phyloP scores from a whole-genome alignment of 2,888 invertebrate species.

The Tryphoninae sp. region DNA sequence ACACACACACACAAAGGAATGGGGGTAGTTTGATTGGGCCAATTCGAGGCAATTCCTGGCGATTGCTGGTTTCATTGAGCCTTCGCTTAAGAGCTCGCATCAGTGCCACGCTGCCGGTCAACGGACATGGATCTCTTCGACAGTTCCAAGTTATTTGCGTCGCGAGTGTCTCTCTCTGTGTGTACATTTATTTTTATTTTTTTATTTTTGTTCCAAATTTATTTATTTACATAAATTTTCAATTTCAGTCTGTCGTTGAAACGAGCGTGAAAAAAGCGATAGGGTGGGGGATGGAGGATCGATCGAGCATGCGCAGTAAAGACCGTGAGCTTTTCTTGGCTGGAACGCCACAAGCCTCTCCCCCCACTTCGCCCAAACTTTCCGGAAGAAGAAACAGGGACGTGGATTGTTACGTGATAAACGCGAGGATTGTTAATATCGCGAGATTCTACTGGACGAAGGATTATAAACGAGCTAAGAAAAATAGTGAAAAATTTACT shows the following conservation, averaged over 20 bases:
- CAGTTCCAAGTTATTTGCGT: conserved; percentile 19
- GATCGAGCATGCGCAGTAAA: background rate
- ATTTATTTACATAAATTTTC: too few relatives aligned
- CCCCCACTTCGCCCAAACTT: background rate
- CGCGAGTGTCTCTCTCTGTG: background rate
- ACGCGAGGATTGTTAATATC: background rate
- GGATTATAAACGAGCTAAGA: conserved; percentile 14
- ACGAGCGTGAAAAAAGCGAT: background rate
- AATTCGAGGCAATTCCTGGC: conserved; percentile 82
- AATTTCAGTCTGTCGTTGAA: background rate
- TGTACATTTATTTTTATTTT: background rate
- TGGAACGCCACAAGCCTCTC: background rate
- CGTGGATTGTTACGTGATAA: background rate
- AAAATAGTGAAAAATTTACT: background rate
- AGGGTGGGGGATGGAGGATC: conserved; percentile 20
- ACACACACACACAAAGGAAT: conserved; percentile 74
- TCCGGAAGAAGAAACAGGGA: conserved; percentile 20
- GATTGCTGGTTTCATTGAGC: conserved; percentile 81
- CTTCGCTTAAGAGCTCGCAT: conserved; percentile 76
- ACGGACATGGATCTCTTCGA: conserved; percentile 76
- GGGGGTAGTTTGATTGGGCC: conserved; percentile 82
- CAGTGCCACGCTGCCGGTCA: conserved; percentile 80
- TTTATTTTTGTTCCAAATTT: background rate
- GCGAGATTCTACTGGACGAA: background rate
- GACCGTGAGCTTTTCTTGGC: background rate